Evolutionary conservation across 2,888 invertebrate genomes (phyloP), one percentile per base, ranked within the genome.

Genomic region (Scaptomyza cyrtandrae): DNA sequence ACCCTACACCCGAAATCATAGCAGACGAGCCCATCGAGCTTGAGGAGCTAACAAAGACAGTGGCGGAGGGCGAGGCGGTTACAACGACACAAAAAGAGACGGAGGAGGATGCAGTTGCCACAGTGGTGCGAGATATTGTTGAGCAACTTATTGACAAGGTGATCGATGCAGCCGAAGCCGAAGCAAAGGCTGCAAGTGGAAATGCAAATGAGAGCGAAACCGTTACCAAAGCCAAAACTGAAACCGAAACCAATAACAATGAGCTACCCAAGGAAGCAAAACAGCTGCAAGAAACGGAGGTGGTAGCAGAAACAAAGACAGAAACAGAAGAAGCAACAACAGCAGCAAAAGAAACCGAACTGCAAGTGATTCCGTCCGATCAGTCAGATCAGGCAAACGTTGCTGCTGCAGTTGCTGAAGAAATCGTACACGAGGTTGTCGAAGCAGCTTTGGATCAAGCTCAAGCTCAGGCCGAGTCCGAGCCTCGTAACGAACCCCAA

Each of bases 61-160:
- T 2, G 16, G 1, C 4, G 4, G 41, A 56, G 45, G 49, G 49
- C 43, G 19, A 10, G 24, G 37, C 56, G 49, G 61, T n/a, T n/a
- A n/a, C n/a, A n/a, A n/a, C n/a, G n/a, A n/a, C n/a, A n/a, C n/a
- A n/a, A n/a, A n/a, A 16, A 10, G 35, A 13, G 24, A 52, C 56
- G 49, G 61, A 61, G 1, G 87, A 72, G 49, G 81, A 80, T 41
- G 63, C 71, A 24, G 77, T 83, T 10, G 84, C 78, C n/a, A 59
- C 63, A n/a, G 86, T 90, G 3, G 90, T 92, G 9, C 79, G 88
- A 16, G 90, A 90, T 16, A 90, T 92, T 66, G 89, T 92, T 2
- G 90, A 90, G 70, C 90, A 91, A 54, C 86, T 92, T 11, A 92
- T 92, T 54, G 91, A 91, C 29, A 86, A 85, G 56, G 91, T 89